Evolutionary conservation across 2,797 vertebrate species (phyloP).

Genomic region (Chaenodraco wilsoni): DNA sequence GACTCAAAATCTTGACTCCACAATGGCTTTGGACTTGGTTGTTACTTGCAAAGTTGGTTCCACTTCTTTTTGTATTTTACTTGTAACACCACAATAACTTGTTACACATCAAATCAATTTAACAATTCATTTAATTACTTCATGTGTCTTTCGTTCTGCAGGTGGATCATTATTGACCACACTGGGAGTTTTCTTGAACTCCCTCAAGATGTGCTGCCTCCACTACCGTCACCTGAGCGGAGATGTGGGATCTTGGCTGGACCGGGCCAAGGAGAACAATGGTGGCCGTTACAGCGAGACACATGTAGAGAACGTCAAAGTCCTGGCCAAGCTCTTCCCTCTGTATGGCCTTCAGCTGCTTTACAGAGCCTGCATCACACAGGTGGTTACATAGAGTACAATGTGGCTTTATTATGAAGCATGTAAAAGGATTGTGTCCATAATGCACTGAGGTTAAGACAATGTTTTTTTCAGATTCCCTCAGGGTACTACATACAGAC

Average conservation of each 20-base stretch:
- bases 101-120: not conserved
- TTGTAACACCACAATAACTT: not conserved
- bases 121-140: not conserved
- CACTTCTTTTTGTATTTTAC: not conserved
- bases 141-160: slow-evolving; percentile 59
- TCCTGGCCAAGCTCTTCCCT: slow-evolving; percentile 86
- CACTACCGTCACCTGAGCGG: slow-evolving; percentile 77
- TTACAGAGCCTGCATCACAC: slow-evolving; percentile 89
- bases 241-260: slow-evolving; percentile 83
- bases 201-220: slow-evolving; percentile 80
- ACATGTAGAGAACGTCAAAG: slow-evolving; percentile 90
- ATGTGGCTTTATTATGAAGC: not conserved
- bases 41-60: too few species aligned
- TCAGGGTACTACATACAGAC: slow-evolving; percentile 95
- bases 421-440: not conserved
- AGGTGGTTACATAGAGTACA: slow-evolving; percentile 76
- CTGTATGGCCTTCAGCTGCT: slow-evolving; percentile 90
- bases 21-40: too few species aligned
- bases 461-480: slow-evolving; percentile 83
- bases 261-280: slow-evolving; percentile 89
- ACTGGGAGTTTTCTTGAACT: slow-evolving; percentile 85
- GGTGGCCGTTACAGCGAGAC: slow-evolving; percentile 87
- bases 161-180: slow-evolving; percentile 85
- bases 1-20: too few species aligned
- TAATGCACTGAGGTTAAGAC: slow-evolving; percentile 6